Evolutionary conservation across 2,888 invertebrate species (phyloP).

Genomic region (Andrena bicolor): DNA sequence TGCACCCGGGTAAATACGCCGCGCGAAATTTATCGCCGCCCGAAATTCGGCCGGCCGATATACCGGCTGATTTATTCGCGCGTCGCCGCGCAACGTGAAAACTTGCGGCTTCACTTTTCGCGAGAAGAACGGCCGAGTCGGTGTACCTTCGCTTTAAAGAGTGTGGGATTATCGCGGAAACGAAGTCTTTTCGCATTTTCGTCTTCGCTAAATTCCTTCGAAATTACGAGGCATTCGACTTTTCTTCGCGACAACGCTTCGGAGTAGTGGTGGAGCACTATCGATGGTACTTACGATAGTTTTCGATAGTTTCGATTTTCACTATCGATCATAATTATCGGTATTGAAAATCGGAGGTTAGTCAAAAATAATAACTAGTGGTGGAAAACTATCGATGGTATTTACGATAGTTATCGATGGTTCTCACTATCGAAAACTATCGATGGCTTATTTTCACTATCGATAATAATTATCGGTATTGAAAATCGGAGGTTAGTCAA

Average conservation of each 20-base stretch:
- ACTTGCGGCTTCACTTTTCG: conserved; percentile 3
- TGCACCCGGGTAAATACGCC: conserved; percentile 58
- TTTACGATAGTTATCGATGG: too few relatives aligned
- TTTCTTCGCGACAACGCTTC: not conserved
- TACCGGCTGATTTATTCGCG: conserved; percentile 61
- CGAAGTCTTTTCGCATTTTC: not conserved
- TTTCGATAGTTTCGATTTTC: too few relatives aligned
- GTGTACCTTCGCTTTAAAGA: not conserved
- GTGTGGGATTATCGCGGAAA: not conserved
- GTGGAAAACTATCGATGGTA: too few relatives aligned
- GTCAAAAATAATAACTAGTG: too few relatives aligned
- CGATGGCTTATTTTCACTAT: too few relatives aligned
- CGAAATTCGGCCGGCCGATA: conserved; percentile 63
- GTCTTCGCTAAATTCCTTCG: not conserved
- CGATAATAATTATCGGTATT: too few relatives aligned
- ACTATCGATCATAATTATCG: too few relatives aligned
- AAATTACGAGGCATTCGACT: not conserved
- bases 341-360: too few relatives aligned
- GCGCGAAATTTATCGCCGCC: conserved; percentile 64
- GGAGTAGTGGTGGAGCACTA: too few relatives aligned
- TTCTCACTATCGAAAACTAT: too few relatives aligned
- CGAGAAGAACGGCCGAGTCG: conserved; percentile 9
- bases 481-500: too few relatives aligned
- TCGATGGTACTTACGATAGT: too few relatives aligned
- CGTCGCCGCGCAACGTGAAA: conserved; percentile 7